Base-by-base conservation (phyloP, 2,113 vertebrate genomes). In the Accipiter virgatus region DNA sequence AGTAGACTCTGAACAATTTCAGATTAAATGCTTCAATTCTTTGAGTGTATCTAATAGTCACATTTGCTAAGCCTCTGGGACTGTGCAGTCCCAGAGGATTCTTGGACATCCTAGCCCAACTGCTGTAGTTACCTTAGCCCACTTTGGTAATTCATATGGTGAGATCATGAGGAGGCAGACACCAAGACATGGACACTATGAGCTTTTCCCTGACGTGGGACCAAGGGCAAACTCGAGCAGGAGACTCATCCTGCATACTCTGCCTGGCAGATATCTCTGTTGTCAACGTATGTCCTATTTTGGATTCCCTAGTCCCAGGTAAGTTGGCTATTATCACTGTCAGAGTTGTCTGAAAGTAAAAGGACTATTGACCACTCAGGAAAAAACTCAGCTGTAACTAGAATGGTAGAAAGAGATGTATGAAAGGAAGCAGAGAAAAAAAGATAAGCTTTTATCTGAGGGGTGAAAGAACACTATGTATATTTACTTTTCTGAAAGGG, bases 151-250 rank as follows among this genome's bases (percentile, higher is more conserved):
- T 95, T 92, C 47, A 48, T 26, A 27, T 61, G 13, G 10, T 43
- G 38, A 72, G 25, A 78, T 48, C 22, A 47, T 3, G 2, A 90
- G 36, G 7, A 90, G 6, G 27, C 17, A 81, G 15, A 74, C 16
- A 67, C 6, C 15, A 53, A 79, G 22, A 18, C 0, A 1, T 14
- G 12, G 10, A 7, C 9, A n/a, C 16, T 67, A 7, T 29, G 47
- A 85, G 29, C 3, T 81, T 81, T 59, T 38, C 15, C 62, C 4
- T 11, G 3, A 1, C 2, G 0, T 8, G 5, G 15, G 18, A 22
- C 11, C 7, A 59, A 70, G 15, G 9, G 5, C 6, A 78, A 45
- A 40, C 13, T 73, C 2, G 0, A 72, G 72, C 8, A 32, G 14
- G 9, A 85, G 4, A 40, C 6, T 87, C 7, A 59, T 52, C 16